A percentile compares a stretch with the other conserved stretches of the same genome.
phyloP scores from a whole-genome alignment of 2,797 vertebrate species.

The Enteromius mattozi region DNA sequence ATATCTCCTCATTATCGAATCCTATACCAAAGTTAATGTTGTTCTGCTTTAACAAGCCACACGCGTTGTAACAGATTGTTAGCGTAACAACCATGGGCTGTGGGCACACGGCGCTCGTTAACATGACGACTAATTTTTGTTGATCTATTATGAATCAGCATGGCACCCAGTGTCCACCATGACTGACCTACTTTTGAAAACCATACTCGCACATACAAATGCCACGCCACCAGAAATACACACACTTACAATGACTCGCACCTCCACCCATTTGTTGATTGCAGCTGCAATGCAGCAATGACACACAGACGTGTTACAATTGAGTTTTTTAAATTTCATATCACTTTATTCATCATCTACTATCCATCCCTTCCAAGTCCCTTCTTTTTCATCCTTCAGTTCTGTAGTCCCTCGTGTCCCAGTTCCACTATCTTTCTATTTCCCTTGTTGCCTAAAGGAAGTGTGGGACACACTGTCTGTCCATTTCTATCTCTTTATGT shows the following conservation, averaged over 20 bases:
- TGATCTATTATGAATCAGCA: slow-evolving; percentile 55
- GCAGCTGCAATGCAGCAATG: not conserved
- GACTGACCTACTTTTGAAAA: slow-evolving; percentile 54
- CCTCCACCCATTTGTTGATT: not conserved
- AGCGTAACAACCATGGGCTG: not conserved
- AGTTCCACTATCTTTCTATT: slow-evolving; percentile 43
- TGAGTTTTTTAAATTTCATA: not conserved
- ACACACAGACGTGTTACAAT: not conserved
- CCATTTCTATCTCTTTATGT: slow-evolving; percentile 6
- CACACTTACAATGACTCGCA: slow-evolving; percentile 26
- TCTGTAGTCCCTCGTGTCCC: slow-evolving; percentile 10
- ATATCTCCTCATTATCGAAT: not conserved
- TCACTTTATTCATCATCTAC: not conserved
- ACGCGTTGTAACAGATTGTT: not conserved
- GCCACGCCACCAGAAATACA: slow-evolving; percentile 15
- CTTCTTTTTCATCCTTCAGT: not conserved
- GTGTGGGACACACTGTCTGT: slow-evolving; percentile 11
- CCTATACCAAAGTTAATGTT: slow-evolving; percentile 12
- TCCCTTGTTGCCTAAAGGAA: slow-evolving; percentile 27
- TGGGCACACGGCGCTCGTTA: not conserved
- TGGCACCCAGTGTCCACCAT: slow-evolving; percentile 24
- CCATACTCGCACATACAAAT: slow-evolving; percentile 35
- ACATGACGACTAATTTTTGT: slow-evolving; percentile 40
- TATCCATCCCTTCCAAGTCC: not conserved
- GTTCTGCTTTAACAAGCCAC: slow-evolving; percentile 8